These are phyloP conservation scores for Sphaerophoria taeniata DNA, from an alignment of 2,888 invertebrate species.

Conservation along the genomic window DNA sequence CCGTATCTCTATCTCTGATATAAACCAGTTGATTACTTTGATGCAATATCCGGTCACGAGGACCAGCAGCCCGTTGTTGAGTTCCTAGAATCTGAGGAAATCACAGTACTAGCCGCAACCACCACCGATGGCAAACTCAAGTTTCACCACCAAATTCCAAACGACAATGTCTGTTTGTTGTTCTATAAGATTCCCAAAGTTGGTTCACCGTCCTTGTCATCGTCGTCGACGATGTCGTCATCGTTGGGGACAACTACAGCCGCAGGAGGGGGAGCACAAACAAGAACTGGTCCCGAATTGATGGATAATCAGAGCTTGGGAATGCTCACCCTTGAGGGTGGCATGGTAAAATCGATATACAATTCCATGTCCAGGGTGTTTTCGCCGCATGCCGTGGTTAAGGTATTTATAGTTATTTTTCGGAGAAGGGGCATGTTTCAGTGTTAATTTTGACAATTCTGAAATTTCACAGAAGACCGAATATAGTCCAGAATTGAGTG, in stretches of 20 bases:
- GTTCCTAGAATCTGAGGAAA: constrained; percentile 83
- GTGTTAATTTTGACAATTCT: constrained; percentile 61
- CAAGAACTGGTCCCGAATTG: constrained; percentile 28
- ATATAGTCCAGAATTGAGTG: constrained; percentile 81
- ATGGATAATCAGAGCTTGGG: constrained; percentile 79
- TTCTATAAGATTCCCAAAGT: constrained; percentile 83
- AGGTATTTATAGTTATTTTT: constrained; percentile 76
- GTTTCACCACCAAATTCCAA: constrained; percentile 82
- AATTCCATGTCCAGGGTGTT: constrained; percentile 83
- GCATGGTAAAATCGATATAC: constrained; percentile 83
- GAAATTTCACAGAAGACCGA: constrained; percentile 78
- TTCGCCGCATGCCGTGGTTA: constrained; percentile 81
- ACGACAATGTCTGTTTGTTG: constrained; percentile 82
- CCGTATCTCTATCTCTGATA: not conserved
- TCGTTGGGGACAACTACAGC: constrained; percentile 25
- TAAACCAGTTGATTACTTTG: constrained; percentile 81
- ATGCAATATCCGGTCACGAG: constrained; percentile 80
- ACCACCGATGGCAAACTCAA: constrained; percentile 82
- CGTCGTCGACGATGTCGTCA: constrained; percentile 33
- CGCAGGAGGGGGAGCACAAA: constrained; percentile 34
- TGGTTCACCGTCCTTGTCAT: constrained; percentile 70
- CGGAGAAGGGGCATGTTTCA: constrained; percentile 25
- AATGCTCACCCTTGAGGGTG: constrained; percentile 83
- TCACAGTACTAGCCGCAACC: constrained; percentile 83
- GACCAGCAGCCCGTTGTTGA: constrained; percentile 81